Percentiles rank a stretch among this genome's conserved stretches.
These are phyloP conservation scores for Platanista minor DNA, from an alignment of 2,113 vertebrate genomes.

Conservation along the genomic window DNA sequence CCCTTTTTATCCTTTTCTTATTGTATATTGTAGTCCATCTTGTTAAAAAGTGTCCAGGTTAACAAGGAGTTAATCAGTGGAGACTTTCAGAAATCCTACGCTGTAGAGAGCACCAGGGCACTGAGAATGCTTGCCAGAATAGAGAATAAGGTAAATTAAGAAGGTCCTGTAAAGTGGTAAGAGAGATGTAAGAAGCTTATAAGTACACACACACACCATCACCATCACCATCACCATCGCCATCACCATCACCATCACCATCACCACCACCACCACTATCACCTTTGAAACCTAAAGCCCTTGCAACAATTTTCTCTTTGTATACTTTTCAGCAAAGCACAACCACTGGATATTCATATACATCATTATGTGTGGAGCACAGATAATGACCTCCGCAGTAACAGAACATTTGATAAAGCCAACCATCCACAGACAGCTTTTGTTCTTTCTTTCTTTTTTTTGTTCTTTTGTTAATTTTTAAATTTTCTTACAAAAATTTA, in stretches of 20 bases:
- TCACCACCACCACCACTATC: not conserved
- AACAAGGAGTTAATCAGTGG: not conserved
- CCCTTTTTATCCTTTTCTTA: not conserved
- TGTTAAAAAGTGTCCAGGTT: not conserved
- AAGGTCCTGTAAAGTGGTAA: not conserved
- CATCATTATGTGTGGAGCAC: not conserved
- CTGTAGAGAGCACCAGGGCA: not conserved
- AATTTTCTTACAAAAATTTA: constrained; percentile 78
- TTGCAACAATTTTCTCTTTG: not conserved
- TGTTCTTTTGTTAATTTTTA: constrained; percentile 60
- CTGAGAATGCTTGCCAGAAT: not conserved
- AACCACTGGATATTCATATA: not conserved
- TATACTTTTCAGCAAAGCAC: not conserved
- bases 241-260: not conserved
- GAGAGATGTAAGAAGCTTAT: not conserved
- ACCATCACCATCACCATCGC: too few relatives aligned
- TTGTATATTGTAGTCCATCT: not conserved
- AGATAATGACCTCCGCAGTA: not conserved
- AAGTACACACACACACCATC: not conserved
- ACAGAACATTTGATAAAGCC: not conserved
- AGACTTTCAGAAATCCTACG: not conserved
- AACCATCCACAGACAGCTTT: not conserved
- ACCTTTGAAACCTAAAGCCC: not conserved
- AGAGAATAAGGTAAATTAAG: not conserved
- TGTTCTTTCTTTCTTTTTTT: not conserved